phyloP scores from a whole-genome alignment of 2,797 vertebrate genomes.

The Takifugu rubripes region DNA sequence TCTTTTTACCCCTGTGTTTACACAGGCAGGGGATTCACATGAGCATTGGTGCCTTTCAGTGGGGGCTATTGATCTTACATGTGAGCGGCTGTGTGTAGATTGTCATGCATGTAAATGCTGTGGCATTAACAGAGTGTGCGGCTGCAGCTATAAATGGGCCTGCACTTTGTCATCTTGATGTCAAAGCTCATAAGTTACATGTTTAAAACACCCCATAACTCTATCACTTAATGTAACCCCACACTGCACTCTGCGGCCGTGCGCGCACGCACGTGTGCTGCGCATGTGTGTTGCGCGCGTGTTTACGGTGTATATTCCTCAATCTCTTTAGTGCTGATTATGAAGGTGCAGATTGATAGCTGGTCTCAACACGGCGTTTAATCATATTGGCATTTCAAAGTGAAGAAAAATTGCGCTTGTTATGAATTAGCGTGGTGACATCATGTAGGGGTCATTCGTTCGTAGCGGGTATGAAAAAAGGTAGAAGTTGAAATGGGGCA shows the following conservation, averaged over 20 bases:
- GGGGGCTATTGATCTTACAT: slow-evolving; percentile 39
- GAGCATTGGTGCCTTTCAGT: slow-evolving; percentile 17
- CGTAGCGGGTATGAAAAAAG: slow-evolving; percentile 32
- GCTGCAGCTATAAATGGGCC: slow-evolving; percentile 45
- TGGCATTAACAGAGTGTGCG: slow-evolving; percentile 46
- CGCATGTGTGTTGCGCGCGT: slow-evolving; percentile 20
- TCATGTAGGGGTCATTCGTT: slow-evolving; percentile 69
- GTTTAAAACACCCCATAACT: slow-evolving; percentile 61
- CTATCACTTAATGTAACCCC: slow-evolving; percentile 38
- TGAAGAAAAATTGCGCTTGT: slow-evolving; percentile 70
- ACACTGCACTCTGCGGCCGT: slow-evolving; percentile 11
- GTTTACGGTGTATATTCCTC: slow-evolving; percentile 47
- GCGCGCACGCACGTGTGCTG: slow-evolving; percentile 17
- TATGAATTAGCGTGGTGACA: slow-evolving; percentile 69
- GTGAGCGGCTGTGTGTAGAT: slow-evolving; percentile 40
- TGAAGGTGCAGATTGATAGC: slow-evolving; percentile 72
- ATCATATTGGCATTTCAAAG: slow-evolving; percentile 71
- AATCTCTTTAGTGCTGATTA: slow-evolving; percentile 68
- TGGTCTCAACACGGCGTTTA: slow-evolving; percentile 64
- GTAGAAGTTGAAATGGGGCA: slow-evolving; percentile 10
- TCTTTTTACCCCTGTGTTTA: slow-evolving; percentile 45
- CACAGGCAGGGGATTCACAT: slow-evolving; percentile 19
- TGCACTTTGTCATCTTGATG: slow-evolving; percentile 60
- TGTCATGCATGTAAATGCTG: slow-evolving; percentile 57
- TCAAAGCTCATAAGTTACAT: slow-evolving; percentile 60